Base-by-base conservation (phyloP, 23 tunicate genomes). In the Aplidium turbinatum region DNA sequence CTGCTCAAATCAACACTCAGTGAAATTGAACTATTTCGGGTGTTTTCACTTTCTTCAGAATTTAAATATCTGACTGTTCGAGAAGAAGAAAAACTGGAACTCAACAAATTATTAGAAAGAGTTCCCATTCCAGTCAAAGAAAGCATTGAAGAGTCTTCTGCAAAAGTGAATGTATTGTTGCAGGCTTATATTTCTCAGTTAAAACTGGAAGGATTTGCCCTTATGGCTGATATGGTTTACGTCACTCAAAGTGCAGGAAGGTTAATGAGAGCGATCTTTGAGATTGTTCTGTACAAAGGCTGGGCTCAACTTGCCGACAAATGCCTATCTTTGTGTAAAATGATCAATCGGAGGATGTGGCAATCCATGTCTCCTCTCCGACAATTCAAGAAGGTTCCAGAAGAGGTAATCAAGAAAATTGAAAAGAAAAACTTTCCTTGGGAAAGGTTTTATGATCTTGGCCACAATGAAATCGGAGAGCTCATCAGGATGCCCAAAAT, bases 271-370 rank as follows among this genome's bases (percentile, higher is more conserved):
- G 99, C 99, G 11, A 87, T 94, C 42, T 94, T 31, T 62, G 99
- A 94, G 65, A 94, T 94, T 50, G 99, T 94, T 36, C 86, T 94
- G 29, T 87, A 53, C 69, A 63, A 90, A 63, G 99, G 99, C 26
- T 94, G 99, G 99, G 99, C 99, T 4, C 99, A 94, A 33, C 82
- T 94, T 31, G 87, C 99, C 19, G 99, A 94, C 61, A 94, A 94
- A 46, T 87, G 95, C 45, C 68, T 94, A 7, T 82, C 90, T 9
- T 46, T 94, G 48, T 81, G 94, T 61, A 94, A 94, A 55, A 94
- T 94, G 99, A 82, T 94, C 28, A 67, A 82, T 21, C 68, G 90
- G 19, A 52, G 95, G 45, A 94, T 94, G 99, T 94, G 99, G 99
- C 99, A 87, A 65, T 86, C 94, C 26, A 94, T 94, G 99, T 75